Evolutionary conservation across 1,140 invertebrate species (phyloP).

Genomic region (Drosophila nebulosa): DNA sequence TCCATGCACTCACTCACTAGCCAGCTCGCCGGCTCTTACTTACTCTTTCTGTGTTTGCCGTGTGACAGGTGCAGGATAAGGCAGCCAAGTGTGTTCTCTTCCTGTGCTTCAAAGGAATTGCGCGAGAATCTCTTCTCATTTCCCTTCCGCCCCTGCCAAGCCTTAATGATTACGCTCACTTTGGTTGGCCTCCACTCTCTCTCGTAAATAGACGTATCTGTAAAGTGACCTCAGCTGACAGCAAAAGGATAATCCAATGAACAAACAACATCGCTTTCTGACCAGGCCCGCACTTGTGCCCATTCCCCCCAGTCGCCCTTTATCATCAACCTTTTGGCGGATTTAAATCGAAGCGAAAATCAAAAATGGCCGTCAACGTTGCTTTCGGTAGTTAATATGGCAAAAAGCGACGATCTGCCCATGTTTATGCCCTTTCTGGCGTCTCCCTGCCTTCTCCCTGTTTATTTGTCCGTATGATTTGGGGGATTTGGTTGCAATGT

Average conservation of each 20-base stretch:
- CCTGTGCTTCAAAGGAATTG: slow-evolving; percentile 24
- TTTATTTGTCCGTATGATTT: slow-evolving; percentile 16
- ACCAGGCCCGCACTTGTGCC: background rate
- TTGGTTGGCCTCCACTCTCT: too few species aligned
- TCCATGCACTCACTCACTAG: background rate
- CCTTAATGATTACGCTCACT: too few species aligned
- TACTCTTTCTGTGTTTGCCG: background rate
- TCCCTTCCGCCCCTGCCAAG: background rate
- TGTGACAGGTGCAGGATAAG: slow-evolving; percentile 39
- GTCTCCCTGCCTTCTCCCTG: background rate
- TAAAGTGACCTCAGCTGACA: slow-evolving; percentile 68
- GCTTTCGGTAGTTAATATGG: background rate
- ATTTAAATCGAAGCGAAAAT: slow-evolving; percentile 7
- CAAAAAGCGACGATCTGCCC: background rate
- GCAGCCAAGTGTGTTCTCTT: slow-evolving; percentile 14
- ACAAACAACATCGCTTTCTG: slow-evolving; percentile 39
- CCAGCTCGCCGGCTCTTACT: background rate
- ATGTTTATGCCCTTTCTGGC: background rate
- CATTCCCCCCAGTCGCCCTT: too few species aligned
- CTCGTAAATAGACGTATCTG: slow-evolving; percentile 22
- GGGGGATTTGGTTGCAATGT: slow-evolving; percentile 24
- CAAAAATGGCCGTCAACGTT: slow-evolving; percentile 7
- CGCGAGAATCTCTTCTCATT: background rate
- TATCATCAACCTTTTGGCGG: background rate
- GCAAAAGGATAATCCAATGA: slow-evolving; percentile 59